phyloP scores from a whole-genome alignment of 2,888 invertebrate species.

The Thelaira solivaga region DNA sequence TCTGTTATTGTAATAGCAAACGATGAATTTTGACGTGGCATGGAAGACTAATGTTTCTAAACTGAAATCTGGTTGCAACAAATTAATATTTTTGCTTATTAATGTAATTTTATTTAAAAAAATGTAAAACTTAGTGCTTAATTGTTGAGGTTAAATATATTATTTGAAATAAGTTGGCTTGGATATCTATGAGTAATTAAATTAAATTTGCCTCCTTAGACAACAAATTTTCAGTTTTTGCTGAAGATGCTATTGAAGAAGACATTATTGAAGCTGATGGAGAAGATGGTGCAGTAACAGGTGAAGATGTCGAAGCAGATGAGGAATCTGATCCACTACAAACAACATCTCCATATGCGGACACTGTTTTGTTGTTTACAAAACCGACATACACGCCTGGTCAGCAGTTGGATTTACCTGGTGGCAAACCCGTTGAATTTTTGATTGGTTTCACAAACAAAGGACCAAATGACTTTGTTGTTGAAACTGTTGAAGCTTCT shows the following conservation, averaged over 20 bases:
- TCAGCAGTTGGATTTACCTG: conserved; percentile 83
- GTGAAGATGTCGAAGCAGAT: conserved; percentile 80
- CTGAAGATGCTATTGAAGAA: conserved; percentile 77
- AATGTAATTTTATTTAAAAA: conserved; percentile 33
- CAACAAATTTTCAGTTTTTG: conserved; percentile 78
- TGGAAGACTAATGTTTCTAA: conserved; percentile 2
- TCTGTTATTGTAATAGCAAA: conserved; percentile 44
- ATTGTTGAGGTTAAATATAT: background rate
- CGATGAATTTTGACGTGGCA: conserved; percentile 54
- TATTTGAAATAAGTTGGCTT: background rate
- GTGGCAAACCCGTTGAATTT: conserved; percentile 94
- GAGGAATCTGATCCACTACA: conserved; percentile 80
- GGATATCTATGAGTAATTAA: background rate
- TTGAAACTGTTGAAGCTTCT: conserved; percentile 97
- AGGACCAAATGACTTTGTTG: conserved; percentile 91
- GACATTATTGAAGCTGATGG: conserved; percentile 84
- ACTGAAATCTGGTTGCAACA: conserved; percentile 24
- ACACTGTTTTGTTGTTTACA: conserved; percentile 93
- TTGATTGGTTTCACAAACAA: conserved; percentile 97
- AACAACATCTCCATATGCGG: conserved; percentile 89
- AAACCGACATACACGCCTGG: conserved; percentile 83
- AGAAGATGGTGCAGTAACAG: conserved; percentile 81
- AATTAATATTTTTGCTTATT: conserved; percentile 1
- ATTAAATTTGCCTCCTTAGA: conserved; percentile 73
- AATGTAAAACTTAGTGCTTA: background rate